Evolutionary conservation across 2,797 vertebrate species (phyloP).

Genomic region (Cynodonichthys magdalenae): DNA sequence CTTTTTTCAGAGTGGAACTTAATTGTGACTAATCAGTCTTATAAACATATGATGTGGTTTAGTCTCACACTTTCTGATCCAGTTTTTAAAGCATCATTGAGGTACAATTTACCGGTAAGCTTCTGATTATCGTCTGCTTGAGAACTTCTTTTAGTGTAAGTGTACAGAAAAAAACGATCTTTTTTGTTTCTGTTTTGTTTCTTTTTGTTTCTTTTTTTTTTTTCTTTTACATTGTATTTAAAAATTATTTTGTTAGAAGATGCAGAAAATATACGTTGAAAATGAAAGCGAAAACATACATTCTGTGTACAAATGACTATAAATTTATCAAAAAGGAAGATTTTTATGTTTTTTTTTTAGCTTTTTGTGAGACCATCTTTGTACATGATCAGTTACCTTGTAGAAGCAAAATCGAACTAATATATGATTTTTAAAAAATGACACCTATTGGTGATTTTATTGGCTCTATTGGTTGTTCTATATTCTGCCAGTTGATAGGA

Average conservation of each 20-base stretch:
- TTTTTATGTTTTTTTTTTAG: constrained; percentile 1
- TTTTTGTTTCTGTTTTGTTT: constrained; percentile 32
- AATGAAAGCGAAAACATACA: constrained; percentile 14
- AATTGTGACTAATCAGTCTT: constrained; percentile 12
- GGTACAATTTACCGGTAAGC: constrained; percentile 23
- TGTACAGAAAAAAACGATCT: constrained; percentile 42
- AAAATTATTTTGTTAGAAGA: constrained; percentile 45
- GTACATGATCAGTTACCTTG: constrained; percentile 21
- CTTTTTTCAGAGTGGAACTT: neutral
- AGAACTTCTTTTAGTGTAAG: constrained; percentile 46
- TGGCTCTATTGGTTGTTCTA: no score
- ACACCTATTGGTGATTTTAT: no score
- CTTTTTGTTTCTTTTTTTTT: constrained; percentile 45
- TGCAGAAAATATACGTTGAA: constrained; percentile 28
- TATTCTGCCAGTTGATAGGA: no score
- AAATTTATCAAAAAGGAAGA: constrained; percentile 2
- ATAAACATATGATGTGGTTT: constrained; percentile 6
- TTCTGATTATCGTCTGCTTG: constrained; percentile 32
- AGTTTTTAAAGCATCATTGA: constrained; percentile 25
- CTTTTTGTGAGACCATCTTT: constrained; percentile 44
- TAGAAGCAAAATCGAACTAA: no score
- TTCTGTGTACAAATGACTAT: constrained; percentile 12
- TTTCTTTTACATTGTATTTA: constrained; percentile 56
- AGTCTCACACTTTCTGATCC: constrained; percentile 4
- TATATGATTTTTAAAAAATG: no score